Evolutionary conservation across 2,797 vertebrate species (phyloP).

Genomic region (Erithacus rubecula): DNA sequence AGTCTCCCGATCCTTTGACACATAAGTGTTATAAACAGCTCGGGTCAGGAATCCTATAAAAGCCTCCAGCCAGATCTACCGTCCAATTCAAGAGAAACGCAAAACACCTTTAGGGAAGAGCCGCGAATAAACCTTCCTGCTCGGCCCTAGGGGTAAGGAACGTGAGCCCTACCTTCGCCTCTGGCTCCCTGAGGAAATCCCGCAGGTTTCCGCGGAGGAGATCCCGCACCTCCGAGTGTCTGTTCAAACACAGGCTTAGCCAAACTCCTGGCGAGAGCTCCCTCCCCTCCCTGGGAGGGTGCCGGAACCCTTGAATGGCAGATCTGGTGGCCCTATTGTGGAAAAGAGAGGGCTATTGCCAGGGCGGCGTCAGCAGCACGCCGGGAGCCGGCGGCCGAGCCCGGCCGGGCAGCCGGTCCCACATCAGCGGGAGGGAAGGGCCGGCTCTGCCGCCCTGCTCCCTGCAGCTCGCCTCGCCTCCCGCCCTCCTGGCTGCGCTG

Average conservation of each 20-base stretch:
- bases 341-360: constrained; percentile 39
- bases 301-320: constrained; percentile 58
- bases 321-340: constrained; percentile 60
- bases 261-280: constrained; percentile 32
- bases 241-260: neutral
- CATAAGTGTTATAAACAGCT: constrained; percentile 9
- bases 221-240: constrained; percentile 22
- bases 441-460: neutral
- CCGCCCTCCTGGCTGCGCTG: neutral
- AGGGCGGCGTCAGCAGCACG: constrained; percentile 37
- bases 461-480: neutral
- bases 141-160: neutral
- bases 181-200: constrained; percentile 14
- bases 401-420: neutral
- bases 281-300: constrained; percentile 59
- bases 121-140: neutral
- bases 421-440: neutral
- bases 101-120: neutral
- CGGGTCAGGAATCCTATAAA: neutral
- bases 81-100: neutral
- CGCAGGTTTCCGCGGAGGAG: constrained; percentile 19
- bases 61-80: neutral
- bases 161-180: constrained; percentile 57
- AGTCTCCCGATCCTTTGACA: neutral
- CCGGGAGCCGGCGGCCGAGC: neutral